Base-by-base conservation (phyloP, 2,888 invertebrate genomes). In the Diplazon laetatorius region DNA sequence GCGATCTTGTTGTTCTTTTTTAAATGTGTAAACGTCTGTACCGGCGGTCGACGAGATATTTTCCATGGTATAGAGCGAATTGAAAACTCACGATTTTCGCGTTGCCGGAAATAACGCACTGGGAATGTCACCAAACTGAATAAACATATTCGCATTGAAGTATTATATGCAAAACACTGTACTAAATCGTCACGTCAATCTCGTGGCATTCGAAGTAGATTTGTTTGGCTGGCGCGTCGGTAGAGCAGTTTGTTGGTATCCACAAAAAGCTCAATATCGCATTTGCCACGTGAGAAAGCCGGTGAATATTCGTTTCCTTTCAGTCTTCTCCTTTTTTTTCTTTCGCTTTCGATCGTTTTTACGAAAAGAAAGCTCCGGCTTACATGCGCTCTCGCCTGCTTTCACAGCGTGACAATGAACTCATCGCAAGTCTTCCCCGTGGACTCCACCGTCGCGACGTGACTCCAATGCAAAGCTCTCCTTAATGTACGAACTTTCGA, bases 401-500 rank as follows among this genome's bases (percentile, higher is more conserved):
- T 75, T 66, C 75, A 66, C 75, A 60, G 48, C 60, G 62, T 75
- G 78, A 75, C 82, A 84, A 86, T 82, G 84, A 84, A 84, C 83
- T 66, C 81, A 82, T 84, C 82, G 83, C 78, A 76, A 68, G 66
- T 60, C 60, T 71, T 74, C 66, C 35, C 65, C 44, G 16, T 55
- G 46, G 74, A 78, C 66, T 71, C 70, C 60, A 62, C 55, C 74
- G 44, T 18, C 20, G 79, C 71, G 78, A 86, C 86, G 85, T 86
- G 87, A 85, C 84, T 80, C 76, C 80, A 82, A 82, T 86, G 82
- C 76, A 80, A 84, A 86, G 60, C 77, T 80, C 55, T 76, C 69
- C 62, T 59, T 77, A 81, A 82, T 69, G 82, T 79, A 75, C 80
- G 80, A 78, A 85, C 83, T 82, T 84, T 85, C 48, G 76, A 73